Base-by-base conservation (phyloP, 2,113 vertebrate genomes). In the Gorilla gorilla region DNA sequence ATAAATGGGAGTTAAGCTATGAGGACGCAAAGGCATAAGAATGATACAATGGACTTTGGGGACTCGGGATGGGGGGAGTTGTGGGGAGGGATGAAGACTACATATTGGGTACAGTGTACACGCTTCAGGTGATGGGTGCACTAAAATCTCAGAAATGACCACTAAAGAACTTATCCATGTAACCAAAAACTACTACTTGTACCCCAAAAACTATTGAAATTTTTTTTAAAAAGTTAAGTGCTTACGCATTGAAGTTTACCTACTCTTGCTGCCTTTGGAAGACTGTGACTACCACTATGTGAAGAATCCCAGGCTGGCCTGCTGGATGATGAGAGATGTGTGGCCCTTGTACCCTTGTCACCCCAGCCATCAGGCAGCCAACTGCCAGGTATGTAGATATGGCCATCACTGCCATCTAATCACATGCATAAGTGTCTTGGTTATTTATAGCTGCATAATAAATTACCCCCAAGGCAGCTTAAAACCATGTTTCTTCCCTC, bases 381-480 rank as follows among this genome's bases (percentile, higher is more conserved):
- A 23, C 59, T 16, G 14, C 79, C 79, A 92, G 43, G 32, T 66
- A 43, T 72, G 22, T 66, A 6, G 80, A 23, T 40, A 45, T 79
- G 38, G 22, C 43, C 75, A 72, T 76, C 68, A 23, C 70, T 80
- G 68, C 23, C 68, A 57, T 64, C 57, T 10, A 27, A 83, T 82
- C 59, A 68, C 48, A 94, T 27, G 8, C 1, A 9, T 66, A 64
- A 43, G 52, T 17, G 9, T 27, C 59, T 93, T 73, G 3, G 9
- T 38, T 89, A 57, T 73, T 66, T 82, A 93, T 32, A 70, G 43
- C 35, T 78, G 20, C 22, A 20, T 83, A 80, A 92, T 52, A 81
- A 93, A 83, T 83, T 76, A 81, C 32, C 78, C 25, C 70, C 55
- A 14, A 88, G 94, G 59, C 61, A 92, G 64, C 50, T 96, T 59